These are phyloP conservation scores for Hassar affinis DNA, from an alignment of 2,113 vertebrate genomes.

Conservation along the genomic window DNA sequence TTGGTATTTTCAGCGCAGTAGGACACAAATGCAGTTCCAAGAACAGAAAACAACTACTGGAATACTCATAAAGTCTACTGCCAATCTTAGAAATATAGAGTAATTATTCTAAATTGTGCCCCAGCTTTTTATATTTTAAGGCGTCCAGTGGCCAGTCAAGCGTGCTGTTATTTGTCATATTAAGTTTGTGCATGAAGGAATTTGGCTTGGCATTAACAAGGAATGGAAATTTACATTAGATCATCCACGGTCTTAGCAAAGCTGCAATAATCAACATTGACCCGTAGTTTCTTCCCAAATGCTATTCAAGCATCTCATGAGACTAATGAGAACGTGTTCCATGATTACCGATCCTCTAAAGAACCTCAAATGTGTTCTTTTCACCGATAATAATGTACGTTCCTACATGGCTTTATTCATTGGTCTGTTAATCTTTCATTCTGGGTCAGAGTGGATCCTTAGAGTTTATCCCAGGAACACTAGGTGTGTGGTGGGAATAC, in stretches of 20 bases:
- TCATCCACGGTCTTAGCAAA: conserved; percentile 45
- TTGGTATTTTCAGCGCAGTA: conserved; percentile 63
- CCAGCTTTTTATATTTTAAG: conserved; percentile 59
- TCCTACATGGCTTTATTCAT: not conserved
- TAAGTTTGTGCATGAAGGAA: conserved; percentile 54
- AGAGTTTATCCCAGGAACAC: not conserved
- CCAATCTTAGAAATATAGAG: conserved; percentile 61
- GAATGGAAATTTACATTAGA: conserved; percentile 57
- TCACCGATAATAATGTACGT: not conserved
- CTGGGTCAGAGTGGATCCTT: not conserved
- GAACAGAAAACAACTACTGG: conserved; percentile 58
- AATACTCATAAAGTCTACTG: conserved; percentile 59
- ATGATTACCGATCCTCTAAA: not conserved
- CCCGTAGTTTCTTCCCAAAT: conserved; percentile 8
- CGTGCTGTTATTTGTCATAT: conserved; percentile 55
- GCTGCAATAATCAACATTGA: conserved; percentile 59
- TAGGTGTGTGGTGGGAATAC: not conserved
- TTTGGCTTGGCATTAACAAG: conserved; percentile 42
- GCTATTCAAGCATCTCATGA: conserved; percentile 24
- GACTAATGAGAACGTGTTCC: conserved; percentile 29
- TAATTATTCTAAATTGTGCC: conserved; percentile 60
- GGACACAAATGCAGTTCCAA: conserved; percentile 63
- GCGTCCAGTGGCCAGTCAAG: conserved; percentile 65
- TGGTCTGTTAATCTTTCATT: not conserved
- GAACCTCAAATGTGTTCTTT: conserved; percentile 8